Evolutionary conservation across 2,113 vertebrate species (phyloP).

Genomic region (Oncorhynchus nerka): DNA sequence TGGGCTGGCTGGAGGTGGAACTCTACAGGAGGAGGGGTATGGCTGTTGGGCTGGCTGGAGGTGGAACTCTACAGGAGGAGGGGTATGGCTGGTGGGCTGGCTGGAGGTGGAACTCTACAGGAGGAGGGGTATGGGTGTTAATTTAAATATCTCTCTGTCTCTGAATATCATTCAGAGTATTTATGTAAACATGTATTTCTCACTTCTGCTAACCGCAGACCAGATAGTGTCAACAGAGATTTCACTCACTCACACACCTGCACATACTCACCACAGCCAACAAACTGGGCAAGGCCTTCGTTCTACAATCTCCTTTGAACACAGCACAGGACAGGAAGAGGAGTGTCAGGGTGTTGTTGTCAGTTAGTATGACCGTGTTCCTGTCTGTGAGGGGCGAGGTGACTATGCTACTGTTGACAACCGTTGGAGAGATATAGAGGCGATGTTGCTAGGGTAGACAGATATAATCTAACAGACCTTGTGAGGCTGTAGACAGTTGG

Average conservation of each 20-base stretch:
- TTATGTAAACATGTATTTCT: not conserved
- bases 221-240: not conserved
- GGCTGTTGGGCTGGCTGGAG: too few species aligned
- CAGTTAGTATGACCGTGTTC: not conserved
- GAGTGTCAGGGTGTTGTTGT: not conserved
- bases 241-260: conserved; percentile 4
- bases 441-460: conserved; percentile 17
- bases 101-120: too few species aligned
- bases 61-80: too few species aligned
- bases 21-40: too few species aligned
- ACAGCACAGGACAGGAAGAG: conserved; percentile 27
- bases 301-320: conserved; percentile 42
- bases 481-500: too few species aligned
- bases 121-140: too few species aligned
- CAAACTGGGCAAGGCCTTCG: not conserved
- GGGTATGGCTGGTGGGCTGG: too few species aligned
- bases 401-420: conserved; percentile 27
- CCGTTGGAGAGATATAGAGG: conserved; percentile 12
- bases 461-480: too few species aligned
- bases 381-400: conserved; percentile 7
- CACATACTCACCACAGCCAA: not conserved
- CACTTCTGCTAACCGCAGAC: not conserved
- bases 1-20: too few species aligned
- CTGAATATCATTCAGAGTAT: too few species aligned
- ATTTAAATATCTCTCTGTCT: too few species aligned